phyloP scores from a whole-genome alignment of 2,888 invertebrate species.

The Piscicola geometra region DNA sequence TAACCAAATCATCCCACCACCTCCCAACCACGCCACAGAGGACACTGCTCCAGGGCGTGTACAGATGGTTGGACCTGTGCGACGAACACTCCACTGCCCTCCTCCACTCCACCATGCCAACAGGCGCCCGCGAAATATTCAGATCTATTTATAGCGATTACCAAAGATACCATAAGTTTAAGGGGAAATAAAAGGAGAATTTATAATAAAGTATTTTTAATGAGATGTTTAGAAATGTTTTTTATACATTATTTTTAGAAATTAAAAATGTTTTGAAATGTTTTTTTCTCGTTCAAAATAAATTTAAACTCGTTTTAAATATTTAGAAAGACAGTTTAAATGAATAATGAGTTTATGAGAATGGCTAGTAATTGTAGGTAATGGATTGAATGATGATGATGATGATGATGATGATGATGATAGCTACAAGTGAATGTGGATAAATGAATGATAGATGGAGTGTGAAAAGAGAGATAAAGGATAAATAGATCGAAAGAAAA shows the following conservation, averaged over 20 bases:
- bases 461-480: neutral
- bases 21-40: neutral
- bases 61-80: conserved; percentile 30
- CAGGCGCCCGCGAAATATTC: conserved; percentile 8
- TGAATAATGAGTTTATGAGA: too few relatives aligned
- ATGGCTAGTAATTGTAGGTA: too few relatives aligned
- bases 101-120: conserved; percentile 9
- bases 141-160: conserved; percentile 22
- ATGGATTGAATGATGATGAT: too few relatives aligned
- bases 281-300: too few relatives aligned
- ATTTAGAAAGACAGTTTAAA: too few relatives aligned
- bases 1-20: too few relatives aligned
- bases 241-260: too few relatives aligned
- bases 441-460: neutral
- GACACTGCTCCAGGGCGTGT: conserved; percentile 21
- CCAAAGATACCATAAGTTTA: conserved; percentile 24
- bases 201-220: neutral
- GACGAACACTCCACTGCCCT: conserved; percentile 26
- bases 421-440: too few relatives aligned
- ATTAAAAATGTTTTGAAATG: too few relatives aligned
- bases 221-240: neutral
- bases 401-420: too few relatives aligned
- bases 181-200: conserved; percentile 9
- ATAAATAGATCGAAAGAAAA: neutral
- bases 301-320: too few relatives aligned